Evolutionary conservation across 2,797 vertebrate species (phyloP).

Genomic region (Urocyon cinereoargenteus): DNA sequence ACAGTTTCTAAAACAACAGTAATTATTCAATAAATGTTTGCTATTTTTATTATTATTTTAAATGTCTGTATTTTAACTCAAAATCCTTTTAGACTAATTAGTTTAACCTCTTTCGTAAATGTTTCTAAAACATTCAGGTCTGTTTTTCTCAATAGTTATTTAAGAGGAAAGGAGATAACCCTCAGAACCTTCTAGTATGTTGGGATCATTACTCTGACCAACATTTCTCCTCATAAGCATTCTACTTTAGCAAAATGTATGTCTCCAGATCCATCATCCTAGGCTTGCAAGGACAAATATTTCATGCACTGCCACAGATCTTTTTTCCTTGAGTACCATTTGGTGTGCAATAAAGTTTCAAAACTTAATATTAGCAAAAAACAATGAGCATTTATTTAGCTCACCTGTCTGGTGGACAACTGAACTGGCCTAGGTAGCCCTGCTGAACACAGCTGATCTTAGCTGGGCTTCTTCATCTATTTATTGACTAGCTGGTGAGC

Average conservation of each 20-base stretch:
- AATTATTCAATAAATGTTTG: slow-evolving; percentile 1
- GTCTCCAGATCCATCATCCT: not conserved
- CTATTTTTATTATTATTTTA: slow-evolving; percentile 39
- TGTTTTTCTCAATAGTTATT: not conserved
- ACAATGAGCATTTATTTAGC: not conserved
- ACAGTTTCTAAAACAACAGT: not conserved
- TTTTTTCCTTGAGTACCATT: not conserved
- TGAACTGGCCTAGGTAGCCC: not conserved
- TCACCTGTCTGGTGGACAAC: not conserved
- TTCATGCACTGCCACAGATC: not conserved
- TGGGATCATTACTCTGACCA: not conserved
- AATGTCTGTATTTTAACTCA: not conserved
- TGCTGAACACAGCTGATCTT: not conserved
- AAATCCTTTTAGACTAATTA: not conserved
- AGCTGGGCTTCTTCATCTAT: not conserved
- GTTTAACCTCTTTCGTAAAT: not conserved
- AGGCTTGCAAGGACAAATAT: not conserved
- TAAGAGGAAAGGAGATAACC: not conserved
- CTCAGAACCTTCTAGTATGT: not conserved
- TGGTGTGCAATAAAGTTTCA: not conserved
- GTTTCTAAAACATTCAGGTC: slow-evolving; percentile 12
- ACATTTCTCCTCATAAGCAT: not conserved
- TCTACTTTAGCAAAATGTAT: not conserved
- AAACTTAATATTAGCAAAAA: not conserved
- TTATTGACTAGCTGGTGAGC: not conserved